These are phyloP conservation scores for Nematostella vectensis DNA, from an alignment of 92 coral and sea anemone species.

Conservation along the genomic window DNA sequence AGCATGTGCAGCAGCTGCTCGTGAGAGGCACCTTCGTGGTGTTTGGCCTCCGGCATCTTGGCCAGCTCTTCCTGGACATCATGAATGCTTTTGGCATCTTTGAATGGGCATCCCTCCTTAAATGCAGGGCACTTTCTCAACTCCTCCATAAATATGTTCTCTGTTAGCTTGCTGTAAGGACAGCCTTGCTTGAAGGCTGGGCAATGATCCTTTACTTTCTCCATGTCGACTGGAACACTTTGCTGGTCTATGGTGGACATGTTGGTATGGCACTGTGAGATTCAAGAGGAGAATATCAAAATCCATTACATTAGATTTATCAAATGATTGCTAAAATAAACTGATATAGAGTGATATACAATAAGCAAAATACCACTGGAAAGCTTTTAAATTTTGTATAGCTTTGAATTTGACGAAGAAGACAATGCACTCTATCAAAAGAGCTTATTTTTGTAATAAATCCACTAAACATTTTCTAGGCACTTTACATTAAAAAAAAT, in stretches of 20 bases:
- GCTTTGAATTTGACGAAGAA: too few relatives aligned
- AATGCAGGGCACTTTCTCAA: conserved; percentile 77
- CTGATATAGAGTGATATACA: too few relatives aligned
- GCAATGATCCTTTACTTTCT: conserved; percentile 64
- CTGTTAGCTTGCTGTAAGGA: conserved; percentile 61
- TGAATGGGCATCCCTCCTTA: conserved; percentile 73
- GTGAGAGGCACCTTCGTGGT: conserved; percentile 55
- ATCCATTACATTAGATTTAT: too few relatives aligned
- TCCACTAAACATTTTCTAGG: too few relatives aligned
- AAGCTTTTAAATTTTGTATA: too few relatives aligned
- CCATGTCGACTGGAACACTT: conserved; percentile 10
- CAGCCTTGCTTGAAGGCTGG: conserved; percentile 95
- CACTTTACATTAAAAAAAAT: too few relatives aligned
- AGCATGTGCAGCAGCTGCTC: conserved; percentile 51
- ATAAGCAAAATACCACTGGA: too few relatives aligned
- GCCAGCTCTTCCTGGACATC: conserved; percentile 55
- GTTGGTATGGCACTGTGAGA: too few relatives aligned
- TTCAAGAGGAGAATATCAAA: too few relatives aligned
- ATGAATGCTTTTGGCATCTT: conserved; percentile 50
- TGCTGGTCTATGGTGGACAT: conserved; percentile 5
- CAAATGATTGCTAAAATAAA: too few relatives aligned
- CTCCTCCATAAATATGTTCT: conserved; percentile 53
- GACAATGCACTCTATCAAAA: too few relatives aligned
- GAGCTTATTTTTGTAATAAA: too few relatives aligned
- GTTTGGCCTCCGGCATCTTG: conserved; percentile 62